phyloP scores from a whole-genome alignment of 2,797 vertebrate species.

The Tragelaphus oryx region DNA sequence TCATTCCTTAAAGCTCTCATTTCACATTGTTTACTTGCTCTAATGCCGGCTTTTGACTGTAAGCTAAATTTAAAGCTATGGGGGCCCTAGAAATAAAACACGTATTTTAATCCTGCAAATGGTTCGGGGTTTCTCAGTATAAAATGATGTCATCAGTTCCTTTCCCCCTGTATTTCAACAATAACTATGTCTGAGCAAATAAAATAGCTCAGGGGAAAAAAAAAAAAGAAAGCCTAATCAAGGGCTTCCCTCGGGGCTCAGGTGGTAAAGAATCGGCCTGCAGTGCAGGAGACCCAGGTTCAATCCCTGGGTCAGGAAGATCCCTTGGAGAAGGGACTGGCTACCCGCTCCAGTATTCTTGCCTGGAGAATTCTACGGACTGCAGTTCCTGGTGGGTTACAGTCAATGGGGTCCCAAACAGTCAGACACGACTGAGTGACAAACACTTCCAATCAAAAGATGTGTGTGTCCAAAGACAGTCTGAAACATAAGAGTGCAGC shows the following conservation, averaged over 20 bases:
- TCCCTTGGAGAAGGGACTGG: background rate
- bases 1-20: slow-evolving; percentile 62
- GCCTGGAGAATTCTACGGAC: background rate
- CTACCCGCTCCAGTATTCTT: background rate
- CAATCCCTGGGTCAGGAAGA: background rate
- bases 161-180: background rate
- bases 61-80: slow-evolving; percentile 67
- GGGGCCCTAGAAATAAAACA: slow-evolving; percentile 29
- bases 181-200: background rate
- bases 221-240: background rate
- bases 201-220: background rate
- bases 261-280: background rate
- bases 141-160: background rate
- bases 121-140: background rate
- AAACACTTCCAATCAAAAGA: background rate
- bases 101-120: slow-evolving; percentile 54
- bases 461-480: background rate
- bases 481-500: background rate
- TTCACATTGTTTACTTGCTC: slow-evolving; percentile 44
- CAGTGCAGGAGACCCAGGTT: background rate
- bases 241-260: background rate
- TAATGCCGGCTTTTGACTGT: slow-evolving; percentile 54
- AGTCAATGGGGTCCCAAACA: background rate
- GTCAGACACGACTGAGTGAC: background rate
- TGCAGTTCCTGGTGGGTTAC: background rate